phyloP scores from a whole-genome alignment of 2,888 invertebrate species.

The Nudaria mundana region DNA sequence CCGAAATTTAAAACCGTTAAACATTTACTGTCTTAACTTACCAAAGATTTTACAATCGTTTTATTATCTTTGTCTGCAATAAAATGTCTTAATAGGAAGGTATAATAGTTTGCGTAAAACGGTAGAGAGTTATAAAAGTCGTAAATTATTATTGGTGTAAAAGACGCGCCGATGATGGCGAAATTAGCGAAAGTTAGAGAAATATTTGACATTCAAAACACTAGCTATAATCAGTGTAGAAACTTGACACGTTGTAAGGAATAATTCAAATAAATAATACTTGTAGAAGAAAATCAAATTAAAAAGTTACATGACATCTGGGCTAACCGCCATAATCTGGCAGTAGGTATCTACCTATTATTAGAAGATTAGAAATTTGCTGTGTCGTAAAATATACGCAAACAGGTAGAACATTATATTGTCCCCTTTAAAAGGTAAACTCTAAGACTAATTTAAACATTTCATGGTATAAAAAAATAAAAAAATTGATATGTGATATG shows the following conservation, averaged over 20 bases:
- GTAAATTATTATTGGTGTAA: slow-evolving; percentile 31
- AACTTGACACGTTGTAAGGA: no score
- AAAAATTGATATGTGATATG: no score
- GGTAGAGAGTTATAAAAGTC: slow-evolving; percentile 29
- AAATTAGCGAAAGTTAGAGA: slow-evolving; percentile 44
- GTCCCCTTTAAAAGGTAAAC: no score
- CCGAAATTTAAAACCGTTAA: slow-evolving; percentile 23
- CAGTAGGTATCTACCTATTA: no score
- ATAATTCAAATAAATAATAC: no score
- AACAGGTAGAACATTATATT: no score
- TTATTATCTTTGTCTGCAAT: no score
- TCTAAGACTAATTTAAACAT: no score
- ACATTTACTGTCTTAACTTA: slow-evolving; percentile 20
- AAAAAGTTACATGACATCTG: slow-evolving; percentile 46
- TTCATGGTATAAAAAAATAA: no score
- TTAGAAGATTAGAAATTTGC: no score
- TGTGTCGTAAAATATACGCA: slow-evolving; percentile 42
- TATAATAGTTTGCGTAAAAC: slow-evolving; percentile 15
- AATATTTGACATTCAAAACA: slow-evolving; percentile 38
- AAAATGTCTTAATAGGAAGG: no score
- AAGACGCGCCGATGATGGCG: slow-evolving; percentile 36
- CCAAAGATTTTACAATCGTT: no score
- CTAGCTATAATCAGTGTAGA: slow-evolving; percentile 16
- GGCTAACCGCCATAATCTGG: slow-evolving; percentile 61
- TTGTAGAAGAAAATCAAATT: slow-evolving; percentile 18